Evolutionary conservation across 1,140 invertebrate genomes (phyloP).

Genomic region (Ctenoplectra terminalis): DNA sequence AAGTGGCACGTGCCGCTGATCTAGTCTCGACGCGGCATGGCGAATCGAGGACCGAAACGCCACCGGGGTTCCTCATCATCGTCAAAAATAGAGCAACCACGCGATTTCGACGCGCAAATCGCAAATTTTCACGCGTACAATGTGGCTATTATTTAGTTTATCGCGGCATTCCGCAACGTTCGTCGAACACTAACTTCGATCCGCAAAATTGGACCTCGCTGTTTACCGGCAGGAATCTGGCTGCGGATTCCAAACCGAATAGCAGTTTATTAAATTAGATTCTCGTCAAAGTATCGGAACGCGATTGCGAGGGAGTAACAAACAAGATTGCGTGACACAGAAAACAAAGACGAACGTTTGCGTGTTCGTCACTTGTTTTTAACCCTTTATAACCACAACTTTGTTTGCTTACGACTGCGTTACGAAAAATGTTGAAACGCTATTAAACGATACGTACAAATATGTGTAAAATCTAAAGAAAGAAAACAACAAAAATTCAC

Average conservation of each 20-base stretch:
- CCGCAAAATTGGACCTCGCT: background rate
- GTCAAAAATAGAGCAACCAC: slow-evolving; percentile 3
- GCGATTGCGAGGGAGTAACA: background rate
- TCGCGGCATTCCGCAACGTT: background rate
- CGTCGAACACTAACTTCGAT: no score
- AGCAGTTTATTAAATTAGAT: slow-evolving; percentile 7
- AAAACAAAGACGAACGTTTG: no score
- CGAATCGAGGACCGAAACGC: background rate
- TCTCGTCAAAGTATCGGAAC: background rate
- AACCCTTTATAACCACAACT: no score
- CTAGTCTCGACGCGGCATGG: no score
- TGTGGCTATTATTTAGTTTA: background rate
- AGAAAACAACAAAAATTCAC: no score
- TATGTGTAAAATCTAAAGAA: no score
- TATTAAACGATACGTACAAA: no score
- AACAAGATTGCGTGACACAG: background rate
- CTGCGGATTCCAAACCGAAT: background rate
- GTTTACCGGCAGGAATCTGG: background rate
- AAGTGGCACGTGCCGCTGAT: background rate
- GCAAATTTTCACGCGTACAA: background rate
- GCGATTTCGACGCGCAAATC: slow-evolving; percentile 11
- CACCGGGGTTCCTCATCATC: background rate
- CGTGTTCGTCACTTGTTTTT: no score
- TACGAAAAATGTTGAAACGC: no score
- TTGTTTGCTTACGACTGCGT: no score